phyloP scores from a whole-genome alignment of 2,797 vertebrate genomes.

The Okamejei kenojei region DNA sequence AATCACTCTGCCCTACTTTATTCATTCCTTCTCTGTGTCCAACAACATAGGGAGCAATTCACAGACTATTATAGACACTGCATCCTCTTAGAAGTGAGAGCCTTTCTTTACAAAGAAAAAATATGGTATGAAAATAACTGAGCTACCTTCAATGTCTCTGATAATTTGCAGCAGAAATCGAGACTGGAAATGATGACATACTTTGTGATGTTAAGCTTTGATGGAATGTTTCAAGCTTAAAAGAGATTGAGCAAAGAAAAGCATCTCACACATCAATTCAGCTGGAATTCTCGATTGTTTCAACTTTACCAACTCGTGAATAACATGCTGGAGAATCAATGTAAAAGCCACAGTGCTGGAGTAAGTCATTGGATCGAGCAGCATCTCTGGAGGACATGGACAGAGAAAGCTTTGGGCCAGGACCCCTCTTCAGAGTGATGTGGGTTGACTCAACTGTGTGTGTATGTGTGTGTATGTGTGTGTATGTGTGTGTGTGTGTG shows the following conservation, averaged over 20 bases:
- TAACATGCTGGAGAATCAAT: background rate
- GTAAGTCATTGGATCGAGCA: too few relatives aligned
- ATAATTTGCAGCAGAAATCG: background rate
- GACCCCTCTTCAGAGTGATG: too few relatives aligned
- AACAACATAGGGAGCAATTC: background rate
- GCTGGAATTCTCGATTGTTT: background rate
- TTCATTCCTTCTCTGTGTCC: background rate
- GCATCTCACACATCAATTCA: background rate
- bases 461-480: too few relatives aligned
- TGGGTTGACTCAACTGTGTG: background rate
- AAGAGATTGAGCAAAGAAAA: background rate
- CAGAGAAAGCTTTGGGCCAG: too few relatives aligned
- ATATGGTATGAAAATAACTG: constrained; percentile 7
- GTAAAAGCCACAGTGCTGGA: too few relatives aligned
- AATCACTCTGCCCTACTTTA: background rate
- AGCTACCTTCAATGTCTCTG: background rate
- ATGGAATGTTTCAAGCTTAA: background rate
- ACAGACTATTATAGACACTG: background rate
- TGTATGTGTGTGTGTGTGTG: too few relatives aligned
- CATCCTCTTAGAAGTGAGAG: background rate
- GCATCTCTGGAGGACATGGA: too few relatives aligned
- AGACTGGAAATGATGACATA: background rate
- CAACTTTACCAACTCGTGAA: background rate
- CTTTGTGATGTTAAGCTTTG: background rate
- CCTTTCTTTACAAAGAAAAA: constrained; percentile 5